Evolutionary conservation across 2,888 invertebrate species (phyloP).

Genomic region (Caenorhabditis sinica): DNA sequence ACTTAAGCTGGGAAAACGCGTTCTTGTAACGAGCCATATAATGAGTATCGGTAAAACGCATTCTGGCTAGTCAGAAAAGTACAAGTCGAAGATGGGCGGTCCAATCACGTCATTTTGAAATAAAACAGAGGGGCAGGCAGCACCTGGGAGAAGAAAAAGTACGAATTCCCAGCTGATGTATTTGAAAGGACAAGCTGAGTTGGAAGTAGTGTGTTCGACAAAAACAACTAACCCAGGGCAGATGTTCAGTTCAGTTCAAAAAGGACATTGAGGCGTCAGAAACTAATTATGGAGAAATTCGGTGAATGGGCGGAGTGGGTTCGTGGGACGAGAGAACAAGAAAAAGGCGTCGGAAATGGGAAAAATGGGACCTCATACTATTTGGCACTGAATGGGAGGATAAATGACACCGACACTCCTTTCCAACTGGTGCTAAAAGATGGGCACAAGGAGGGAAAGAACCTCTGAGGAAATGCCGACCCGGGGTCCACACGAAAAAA

Average conservation of each 20-base stretch:
- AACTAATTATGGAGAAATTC: conserved; percentile 60
- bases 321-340: background rate
- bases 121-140: background rate
- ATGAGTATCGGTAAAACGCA: background rate
- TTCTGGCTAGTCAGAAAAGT: too few relatives aligned
- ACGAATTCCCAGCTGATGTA: conserved; percentile 12
- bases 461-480: conserved; percentile 49
- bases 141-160: background rate
- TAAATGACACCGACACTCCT: conserved; percentile 43
- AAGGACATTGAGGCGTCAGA: conserved; percentile 35
- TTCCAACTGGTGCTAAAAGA: conserved; percentile 27
- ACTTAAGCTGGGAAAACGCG: background rate
- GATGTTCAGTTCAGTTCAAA: conserved; percentile 48
- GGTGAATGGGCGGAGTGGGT: background rate
- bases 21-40: background rate
- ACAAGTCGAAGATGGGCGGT: too few relatives aligned
- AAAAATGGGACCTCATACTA: conserved; percentile 41
- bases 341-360: conserved; percentile 50
- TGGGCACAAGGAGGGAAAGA: conserved; percentile 11
- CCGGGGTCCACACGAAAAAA: background rate
- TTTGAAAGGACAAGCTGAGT: background rate
- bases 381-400: conserved; percentile 50
- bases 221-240: conserved; percentile 6
- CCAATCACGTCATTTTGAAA: conserved; percentile 1
- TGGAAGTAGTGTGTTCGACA: background rate